phyloP scores from a whole-genome alignment of 2,888 invertebrate genomes.

The Ophion obscuratus region DNA sequence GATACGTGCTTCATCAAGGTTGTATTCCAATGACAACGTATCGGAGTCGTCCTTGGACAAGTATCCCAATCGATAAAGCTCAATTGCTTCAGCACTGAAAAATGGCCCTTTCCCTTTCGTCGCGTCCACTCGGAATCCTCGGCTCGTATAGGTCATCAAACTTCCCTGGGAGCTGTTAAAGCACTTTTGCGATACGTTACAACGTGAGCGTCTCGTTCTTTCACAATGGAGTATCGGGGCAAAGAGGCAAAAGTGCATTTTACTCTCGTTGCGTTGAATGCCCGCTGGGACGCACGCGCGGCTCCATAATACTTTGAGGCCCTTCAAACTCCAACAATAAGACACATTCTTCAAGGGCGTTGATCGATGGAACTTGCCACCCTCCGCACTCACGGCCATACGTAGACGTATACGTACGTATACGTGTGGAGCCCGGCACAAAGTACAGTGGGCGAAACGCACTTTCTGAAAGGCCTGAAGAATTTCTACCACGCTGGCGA shows the following conservation, averaged over 20 bases:
- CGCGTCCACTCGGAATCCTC: neutral
- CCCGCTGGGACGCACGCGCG: slow-evolving; percentile 37
- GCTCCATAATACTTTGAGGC: slow-evolving; percentile 46
- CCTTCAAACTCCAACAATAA: slow-evolving; percentile 61
- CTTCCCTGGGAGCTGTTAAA: slow-evolving; percentile 18
- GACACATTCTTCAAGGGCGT: slow-evolving; percentile 64
- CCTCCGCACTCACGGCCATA: slow-evolving; percentile 7
- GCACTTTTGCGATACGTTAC: slow-evolving; percentile 53
- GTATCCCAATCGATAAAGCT: neutral
- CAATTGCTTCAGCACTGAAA: neutral
- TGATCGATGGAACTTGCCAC: slow-evolving; percentile 63
- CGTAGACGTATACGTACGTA: neutral
- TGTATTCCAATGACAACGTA: neutral
- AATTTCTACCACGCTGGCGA: slow-evolving; percentile 35
- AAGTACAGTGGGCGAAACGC: slow-evolving; percentile 51
- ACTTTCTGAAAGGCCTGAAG: slow-evolving; percentile 49
- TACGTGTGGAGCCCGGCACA: too few species aligned
- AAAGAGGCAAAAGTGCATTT: slow-evolving; percentile 62
- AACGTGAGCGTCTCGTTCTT: slow-evolving; percentile 37
- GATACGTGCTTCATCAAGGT: neutral
- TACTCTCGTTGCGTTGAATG: slow-evolving; percentile 54
- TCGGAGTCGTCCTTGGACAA: neutral
- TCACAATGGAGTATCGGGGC: slow-evolving; percentile 45
- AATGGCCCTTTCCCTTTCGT: neutral
- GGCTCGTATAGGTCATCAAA: slow-evolving; percentile 6